A percentile compares a stretch with the other conserved stretches of the same genome.
These are phyloP conservation scores for Zele albiditarsus DNA, from an alignment of 2,888 invertebrate genomes.

Conservation along the genomic window DNA sequence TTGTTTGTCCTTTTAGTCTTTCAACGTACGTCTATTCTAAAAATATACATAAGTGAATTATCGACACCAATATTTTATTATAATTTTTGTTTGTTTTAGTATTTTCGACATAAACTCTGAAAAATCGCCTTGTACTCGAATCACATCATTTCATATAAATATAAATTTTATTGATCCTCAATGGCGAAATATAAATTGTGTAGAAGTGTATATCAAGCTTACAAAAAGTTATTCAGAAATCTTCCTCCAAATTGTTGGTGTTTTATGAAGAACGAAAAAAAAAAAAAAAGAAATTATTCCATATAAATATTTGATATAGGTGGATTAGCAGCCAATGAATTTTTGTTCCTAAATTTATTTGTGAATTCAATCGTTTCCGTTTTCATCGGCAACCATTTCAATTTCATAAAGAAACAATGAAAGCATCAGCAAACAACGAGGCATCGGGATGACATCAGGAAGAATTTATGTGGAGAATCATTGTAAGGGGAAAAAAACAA, in stretches of 20 bases:
- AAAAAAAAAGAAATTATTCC: neutral
- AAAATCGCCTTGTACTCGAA: neutral
- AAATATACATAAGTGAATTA: slow-evolving; percentile 63
- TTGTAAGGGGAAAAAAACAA: neutral
- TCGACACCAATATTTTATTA: slow-evolving; percentile 50
- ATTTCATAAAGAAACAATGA: neutral
- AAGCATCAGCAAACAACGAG: neutral
- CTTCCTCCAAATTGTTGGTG: neutral
- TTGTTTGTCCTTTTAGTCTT: slow-evolving; percentile 60
- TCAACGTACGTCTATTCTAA: slow-evolving; percentile 66
- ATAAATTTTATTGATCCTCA: neutral
- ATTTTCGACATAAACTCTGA: slow-evolving; percentile 30
- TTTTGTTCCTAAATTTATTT: neutral
- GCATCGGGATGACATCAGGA: neutral
- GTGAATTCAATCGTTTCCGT: no score
- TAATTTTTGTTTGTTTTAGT: slow-evolving; percentile 35
- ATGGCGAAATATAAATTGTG: neutral
- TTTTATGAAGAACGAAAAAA: neutral
- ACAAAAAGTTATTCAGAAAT: slow-evolving; percentile 2
- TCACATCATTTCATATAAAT: neutral
- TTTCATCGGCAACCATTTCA: neutral
- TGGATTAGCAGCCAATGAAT: neutral
- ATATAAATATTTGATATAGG: neutral
- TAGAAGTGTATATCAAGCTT: neutral
- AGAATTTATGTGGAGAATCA: neutral